These are phyloP conservation scores for Onychorhynchus coronatus DNA, from an alignment of 2,113 vertebrate species.

Conservation along the genomic window DNA sequence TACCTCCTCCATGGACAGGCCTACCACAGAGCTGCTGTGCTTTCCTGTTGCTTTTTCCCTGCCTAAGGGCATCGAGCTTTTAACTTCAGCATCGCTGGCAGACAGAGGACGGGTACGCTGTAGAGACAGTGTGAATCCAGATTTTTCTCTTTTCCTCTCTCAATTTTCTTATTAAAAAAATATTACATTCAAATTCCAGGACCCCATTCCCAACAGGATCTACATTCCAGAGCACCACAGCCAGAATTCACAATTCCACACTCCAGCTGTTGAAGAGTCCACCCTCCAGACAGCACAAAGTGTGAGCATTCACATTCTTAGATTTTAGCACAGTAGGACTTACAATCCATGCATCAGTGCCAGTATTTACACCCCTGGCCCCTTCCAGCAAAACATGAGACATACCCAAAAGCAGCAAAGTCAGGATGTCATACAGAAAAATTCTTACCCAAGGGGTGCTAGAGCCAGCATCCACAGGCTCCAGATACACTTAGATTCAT, in stretches of 20 bases:
- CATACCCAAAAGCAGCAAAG: neutral
- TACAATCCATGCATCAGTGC: neutral
- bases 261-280: neutral
- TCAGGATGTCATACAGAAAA: neutral
- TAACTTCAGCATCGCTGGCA: constrained; percentile 78
- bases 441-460: neutral
- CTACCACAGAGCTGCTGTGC: constrained; percentile 79
- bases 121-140: constrained; percentile 3
- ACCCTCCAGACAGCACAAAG: neutral
- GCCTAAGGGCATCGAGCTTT: constrained; percentile 60
- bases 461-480: neutral
- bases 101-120: constrained; percentile 80
- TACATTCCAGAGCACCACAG: neutral
- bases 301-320: neutral
- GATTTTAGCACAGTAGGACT: neutral
- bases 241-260: constrained; percentile 11
- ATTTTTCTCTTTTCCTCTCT: neutral
- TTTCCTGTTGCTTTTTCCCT: constrained; percentile 77
- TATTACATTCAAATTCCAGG: neutral
- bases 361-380: neutral
- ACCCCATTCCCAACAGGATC: neutral
- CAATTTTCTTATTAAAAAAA: neutral
- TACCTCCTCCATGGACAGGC: constrained; percentile 90
- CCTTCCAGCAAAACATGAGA: neutral
- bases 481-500: neutral